Evolutionary conservation across 2,888 invertebrate species (phyloP).

Genomic region (Ophraella communa): DNA sequence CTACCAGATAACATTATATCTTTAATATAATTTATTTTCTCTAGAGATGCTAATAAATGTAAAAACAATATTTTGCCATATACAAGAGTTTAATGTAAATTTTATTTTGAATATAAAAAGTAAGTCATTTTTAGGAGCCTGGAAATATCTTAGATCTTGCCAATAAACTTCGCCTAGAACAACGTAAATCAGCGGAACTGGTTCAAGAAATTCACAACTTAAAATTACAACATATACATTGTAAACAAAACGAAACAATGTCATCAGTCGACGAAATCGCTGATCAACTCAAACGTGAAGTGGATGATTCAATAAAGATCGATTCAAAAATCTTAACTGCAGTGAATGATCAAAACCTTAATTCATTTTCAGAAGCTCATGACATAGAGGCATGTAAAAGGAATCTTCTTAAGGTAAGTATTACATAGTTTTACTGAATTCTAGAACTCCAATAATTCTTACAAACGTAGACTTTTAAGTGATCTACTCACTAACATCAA

Average conservation of each 20-base stretch:
- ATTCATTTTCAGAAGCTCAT: slow-evolving; percentile 45
- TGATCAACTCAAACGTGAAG: slow-evolving; percentile 65
- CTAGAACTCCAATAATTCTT: no score
- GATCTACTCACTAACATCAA: no score
- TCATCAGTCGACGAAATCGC: slow-evolving; percentile 64
- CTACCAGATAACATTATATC: no score
- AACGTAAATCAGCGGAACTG: slow-evolving; percentile 58
- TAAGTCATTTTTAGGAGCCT: slow-evolving; percentile 24
- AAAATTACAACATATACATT: slow-evolving; percentile 53
- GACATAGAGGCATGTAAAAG: slow-evolving; percentile 57
- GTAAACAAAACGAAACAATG: slow-evolving; percentile 46
- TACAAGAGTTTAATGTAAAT: no score
- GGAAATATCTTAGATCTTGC: slow-evolving; percentile 66
- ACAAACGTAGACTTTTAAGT: no score
- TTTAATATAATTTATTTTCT: no score
- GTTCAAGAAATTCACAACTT: slow-evolving; percentile 53
- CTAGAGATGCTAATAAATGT: no score
- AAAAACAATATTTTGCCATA: no score
- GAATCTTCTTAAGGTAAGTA: slow-evolving; percentile 27
- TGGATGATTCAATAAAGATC: slow-evolving; percentile 67
- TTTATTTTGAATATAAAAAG: slow-evolving; percentile 47
- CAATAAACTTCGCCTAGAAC: slow-evolving; percentile 65
- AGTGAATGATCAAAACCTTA: slow-evolving; percentile 58
- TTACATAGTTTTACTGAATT: no score
- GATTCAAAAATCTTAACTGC: slow-evolving; percentile 67